Evolutionary conservation across 2,113 vertebrate genomes (phyloP).

Genomic region (Edolisoma coerulescens): DNA sequence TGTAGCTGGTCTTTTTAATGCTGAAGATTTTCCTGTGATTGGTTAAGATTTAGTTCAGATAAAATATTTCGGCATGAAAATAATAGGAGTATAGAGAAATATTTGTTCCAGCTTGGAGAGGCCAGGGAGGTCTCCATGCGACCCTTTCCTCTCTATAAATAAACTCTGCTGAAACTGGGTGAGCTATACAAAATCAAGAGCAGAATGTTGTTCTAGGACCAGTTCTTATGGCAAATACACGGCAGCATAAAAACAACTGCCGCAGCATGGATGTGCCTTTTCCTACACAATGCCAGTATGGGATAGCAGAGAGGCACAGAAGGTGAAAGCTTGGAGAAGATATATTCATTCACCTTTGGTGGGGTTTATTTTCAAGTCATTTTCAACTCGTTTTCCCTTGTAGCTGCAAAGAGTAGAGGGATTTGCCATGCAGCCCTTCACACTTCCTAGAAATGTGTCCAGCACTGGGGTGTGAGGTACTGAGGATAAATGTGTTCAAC

Average conservation of each 20-base stretch:
- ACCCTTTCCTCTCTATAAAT: neutral
- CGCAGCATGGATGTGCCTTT: neutral
- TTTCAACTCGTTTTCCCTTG: neutral
- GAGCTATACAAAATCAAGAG: neutral
- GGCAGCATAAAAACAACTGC: neutral
- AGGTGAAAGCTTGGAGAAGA: neutral
- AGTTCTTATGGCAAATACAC: neutral
- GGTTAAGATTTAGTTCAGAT: neutral
- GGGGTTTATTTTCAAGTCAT: neutral
- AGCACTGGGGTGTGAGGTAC: neutral
- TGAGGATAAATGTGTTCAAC: neutral
- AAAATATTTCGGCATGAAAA: neutral
- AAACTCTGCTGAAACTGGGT: neutral
- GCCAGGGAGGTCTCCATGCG: neutral
- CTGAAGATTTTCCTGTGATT: neutral
- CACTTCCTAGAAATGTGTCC: neutral
- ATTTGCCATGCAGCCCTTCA: neutral
- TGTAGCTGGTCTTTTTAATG: neutral
- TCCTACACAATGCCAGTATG: neutral
- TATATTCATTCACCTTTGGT: neutral
- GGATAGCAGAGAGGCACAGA: neutral
- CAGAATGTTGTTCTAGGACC: neutral
- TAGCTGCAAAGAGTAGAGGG: neutral
- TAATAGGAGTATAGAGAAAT: neutral
- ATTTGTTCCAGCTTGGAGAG: neutral